Percentiles rank a stretch among this genome's conserved stretches.
phyloP scores from a whole-genome alignment of 2,797 vertebrate genomes.

The Salmo trutta region DNA sequence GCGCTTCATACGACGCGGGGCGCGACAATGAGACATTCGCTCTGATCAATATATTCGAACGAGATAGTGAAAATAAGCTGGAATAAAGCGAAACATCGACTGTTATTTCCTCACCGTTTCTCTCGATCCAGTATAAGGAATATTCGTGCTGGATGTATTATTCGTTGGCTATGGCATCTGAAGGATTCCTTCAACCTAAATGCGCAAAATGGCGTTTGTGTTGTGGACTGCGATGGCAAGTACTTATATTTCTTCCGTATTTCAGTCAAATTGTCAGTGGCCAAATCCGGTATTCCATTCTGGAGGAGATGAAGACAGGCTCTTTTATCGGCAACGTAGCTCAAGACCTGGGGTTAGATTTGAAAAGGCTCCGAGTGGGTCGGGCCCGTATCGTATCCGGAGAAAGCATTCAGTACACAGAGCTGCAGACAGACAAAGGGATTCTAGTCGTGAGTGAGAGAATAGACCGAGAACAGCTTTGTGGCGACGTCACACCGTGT shows the following conservation, averaged over 20 bases:
- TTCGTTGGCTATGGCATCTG: conserved; percentile 20
- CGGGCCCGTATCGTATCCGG: conserved; percentile 39
- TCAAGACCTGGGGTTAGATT: conserved; percentile 53
- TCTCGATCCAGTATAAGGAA: not conserved
- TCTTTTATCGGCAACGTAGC: conserved; percentile 57
- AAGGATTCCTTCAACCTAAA: not conserved
- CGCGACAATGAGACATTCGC: not conserved
- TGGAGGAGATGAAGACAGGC: conserved; percentile 63
- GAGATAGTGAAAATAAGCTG: not conserved
- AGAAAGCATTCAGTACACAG: conserved; percentile 29
- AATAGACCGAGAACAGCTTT: conserved; percentile 43
- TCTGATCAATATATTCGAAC: not conserved
- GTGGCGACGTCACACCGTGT: conserved; percentile 29
- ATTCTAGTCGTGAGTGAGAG: conserved; percentile 37
- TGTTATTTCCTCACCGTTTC: not conserved
- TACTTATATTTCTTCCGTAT: conserved; percentile 27
- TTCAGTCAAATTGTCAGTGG: conserved; percentile 25
- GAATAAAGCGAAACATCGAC: not conserved
- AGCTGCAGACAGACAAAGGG: conserved; percentile 42
- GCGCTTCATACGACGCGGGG: not conserved
- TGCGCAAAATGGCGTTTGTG: conserved; percentile 22
- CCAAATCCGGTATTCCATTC: conserved; percentile 61
- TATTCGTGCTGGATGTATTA: not conserved
- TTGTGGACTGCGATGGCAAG: conserved; percentile 5
- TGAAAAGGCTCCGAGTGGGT: conserved; percentile 46